These are phyloP conservation scores for Cabera pusaria DNA, from an alignment of 2,888 invertebrate genomes.

Conservation along the genomic window DNA sequence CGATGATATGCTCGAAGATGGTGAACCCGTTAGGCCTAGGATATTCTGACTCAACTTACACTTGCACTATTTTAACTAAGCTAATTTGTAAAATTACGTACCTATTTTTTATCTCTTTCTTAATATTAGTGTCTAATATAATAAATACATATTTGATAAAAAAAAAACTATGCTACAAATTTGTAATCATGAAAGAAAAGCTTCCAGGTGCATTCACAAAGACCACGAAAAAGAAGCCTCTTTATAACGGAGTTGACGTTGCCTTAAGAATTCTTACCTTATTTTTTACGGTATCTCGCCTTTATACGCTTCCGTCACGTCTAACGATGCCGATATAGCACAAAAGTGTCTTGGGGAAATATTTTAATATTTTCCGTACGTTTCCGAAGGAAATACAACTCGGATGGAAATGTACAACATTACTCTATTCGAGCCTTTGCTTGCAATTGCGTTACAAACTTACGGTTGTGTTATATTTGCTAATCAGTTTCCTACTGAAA, in stretches of 20 bases:
- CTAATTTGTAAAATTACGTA: too few relatives aligned
- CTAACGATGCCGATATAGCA: slow-evolving; percentile 18
- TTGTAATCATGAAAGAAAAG: slow-evolving; percentile 16
- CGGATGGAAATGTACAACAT: slow-evolving; percentile 28
- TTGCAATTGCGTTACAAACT: background rate
- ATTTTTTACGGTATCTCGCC: slow-evolving; percentile 20
- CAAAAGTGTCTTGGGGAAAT: slow-evolving; percentile 15
- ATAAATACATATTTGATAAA: too few relatives aligned
- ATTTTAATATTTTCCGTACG: slow-evolving; percentile 15
- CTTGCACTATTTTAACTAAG: too few relatives aligned
- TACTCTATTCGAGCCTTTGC: background rate
- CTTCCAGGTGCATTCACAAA: slow-evolving; percentile 15
- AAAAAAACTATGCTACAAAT: too few relatives aligned
- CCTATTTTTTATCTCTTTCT: too few relatives aligned
- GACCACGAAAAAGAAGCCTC: slow-evolving; percentile 13
- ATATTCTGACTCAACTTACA: too few relatives aligned
- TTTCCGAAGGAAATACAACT: slow-evolving; percentile 7
- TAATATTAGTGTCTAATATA: too few relatives aligned
- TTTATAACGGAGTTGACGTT: slow-evolving; percentile 15
- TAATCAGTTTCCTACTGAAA: too few relatives aligned
- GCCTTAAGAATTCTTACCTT: slow-evolving; percentile 18
- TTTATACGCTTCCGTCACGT: slow-evolving; percentile 21
- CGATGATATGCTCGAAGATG: too few relatives aligned
- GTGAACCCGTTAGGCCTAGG: too few relatives aligned
- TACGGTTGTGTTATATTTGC: too few relatives aligned